Conservation (phyloP, 2,797 vertebrate genomes). For the Sebastes hopkinsi region DNA sequence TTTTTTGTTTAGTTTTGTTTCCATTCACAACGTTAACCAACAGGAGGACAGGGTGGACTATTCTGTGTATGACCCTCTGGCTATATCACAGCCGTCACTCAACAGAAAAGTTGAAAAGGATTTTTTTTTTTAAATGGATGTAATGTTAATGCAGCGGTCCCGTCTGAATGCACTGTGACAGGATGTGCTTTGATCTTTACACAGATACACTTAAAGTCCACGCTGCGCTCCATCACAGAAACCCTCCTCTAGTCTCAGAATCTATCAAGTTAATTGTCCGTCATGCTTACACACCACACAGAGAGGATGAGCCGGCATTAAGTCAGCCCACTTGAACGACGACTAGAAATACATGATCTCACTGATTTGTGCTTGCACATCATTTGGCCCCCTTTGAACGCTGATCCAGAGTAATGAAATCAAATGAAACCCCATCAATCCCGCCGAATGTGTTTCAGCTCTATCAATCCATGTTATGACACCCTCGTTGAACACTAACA, state of each 20-base stretch:
- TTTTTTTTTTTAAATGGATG: neutral
- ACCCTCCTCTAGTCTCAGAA: neutral
- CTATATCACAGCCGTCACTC: too few species aligned
- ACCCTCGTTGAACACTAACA: conserved; percentile 60
- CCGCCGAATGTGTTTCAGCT: conserved; percentile 48
- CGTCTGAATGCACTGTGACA: neutral
- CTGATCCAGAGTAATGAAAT: conserved; percentile 65
- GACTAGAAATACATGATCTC: conserved; percentile 53
- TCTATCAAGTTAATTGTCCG: conserved; percentile 43
- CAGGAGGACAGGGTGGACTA: too few species aligned
- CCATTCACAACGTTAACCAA: neutral
- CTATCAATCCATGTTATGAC: conserved; percentile 74
- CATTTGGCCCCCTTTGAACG: conserved; percentile 51
- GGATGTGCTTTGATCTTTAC: neutral
- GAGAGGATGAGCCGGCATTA: conserved; percentile 38
- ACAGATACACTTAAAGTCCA: neutral
- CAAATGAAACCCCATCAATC: conserved; percentile 64
- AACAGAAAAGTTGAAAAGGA: neutral
- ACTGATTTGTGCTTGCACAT: conserved; percentile 48
- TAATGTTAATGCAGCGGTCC: neutral
- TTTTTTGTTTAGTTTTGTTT: neutral
- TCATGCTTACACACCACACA: conserved; percentile 19
- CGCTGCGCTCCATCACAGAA: neutral
- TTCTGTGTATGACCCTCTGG: too few species aligned
- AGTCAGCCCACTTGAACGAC: conserved; percentile 51